Conservation (phyloP, 2,888 invertebrate species). For the Deroplatys truncata region DNA sequence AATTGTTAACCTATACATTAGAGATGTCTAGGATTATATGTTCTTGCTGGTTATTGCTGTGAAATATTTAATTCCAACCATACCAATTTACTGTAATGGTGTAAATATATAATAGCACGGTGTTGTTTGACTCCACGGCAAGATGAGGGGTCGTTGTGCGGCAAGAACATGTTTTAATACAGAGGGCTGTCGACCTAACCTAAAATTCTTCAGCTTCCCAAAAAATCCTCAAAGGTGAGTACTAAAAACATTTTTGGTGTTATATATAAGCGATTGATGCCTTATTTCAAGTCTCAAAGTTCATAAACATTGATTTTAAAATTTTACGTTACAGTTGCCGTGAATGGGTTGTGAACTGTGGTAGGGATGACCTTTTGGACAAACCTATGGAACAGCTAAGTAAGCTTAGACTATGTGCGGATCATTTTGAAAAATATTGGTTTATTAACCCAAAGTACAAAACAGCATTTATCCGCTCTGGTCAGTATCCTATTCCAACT, state of each 20-base stretch:
- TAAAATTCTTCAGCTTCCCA: constrained; percentile 29
- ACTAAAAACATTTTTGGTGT: neutral
- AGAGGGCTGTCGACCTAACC: constrained; percentile 25
- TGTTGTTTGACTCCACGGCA: neutral
- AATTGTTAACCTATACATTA: too few species aligned
- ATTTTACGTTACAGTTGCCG: constrained; percentile 15
- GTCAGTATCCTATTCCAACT: constrained; percentile 24
- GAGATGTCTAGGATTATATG: too few species aligned
- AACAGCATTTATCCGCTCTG: constrained; percentile 20
- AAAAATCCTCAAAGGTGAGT: constrained; percentile 26
- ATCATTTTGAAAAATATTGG: constrained; percentile 31
- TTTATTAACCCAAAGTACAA: constrained; percentile 29
- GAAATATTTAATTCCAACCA: too few species aligned
- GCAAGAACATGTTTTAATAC: constrained; percentile 31
- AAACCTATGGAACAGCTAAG: constrained; percentile 21
- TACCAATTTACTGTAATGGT: too few species aligned
- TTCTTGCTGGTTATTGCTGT: too few species aligned
- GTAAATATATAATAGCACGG: too few species aligned
- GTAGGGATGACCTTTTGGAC: constrained; percentile 24
- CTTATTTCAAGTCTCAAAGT: too few species aligned
- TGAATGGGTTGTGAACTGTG: constrained; percentile 26
- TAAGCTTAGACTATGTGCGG: constrained; percentile 28
- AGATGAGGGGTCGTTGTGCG: constrained; percentile 28
- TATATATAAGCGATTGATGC: too few species aligned
- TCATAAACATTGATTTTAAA: neutral